Percentiles rank a stretch among this genome's conserved stretches.
Evolutionary conservation across 2,888 invertebrate genomes (phyloP).

Genomic region (Ethmia dodecea): DNA sequence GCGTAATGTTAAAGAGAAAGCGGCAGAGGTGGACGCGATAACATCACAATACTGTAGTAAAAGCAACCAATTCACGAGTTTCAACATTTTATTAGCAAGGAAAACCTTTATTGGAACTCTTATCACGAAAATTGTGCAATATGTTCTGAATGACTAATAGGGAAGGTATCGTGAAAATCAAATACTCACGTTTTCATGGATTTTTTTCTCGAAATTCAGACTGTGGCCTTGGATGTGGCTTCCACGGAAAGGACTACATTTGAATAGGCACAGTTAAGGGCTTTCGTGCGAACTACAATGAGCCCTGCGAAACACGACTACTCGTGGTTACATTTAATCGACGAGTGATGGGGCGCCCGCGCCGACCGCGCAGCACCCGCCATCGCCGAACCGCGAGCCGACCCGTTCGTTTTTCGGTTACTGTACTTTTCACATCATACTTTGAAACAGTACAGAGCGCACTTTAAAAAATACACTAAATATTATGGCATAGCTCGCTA

Average conservation of each 20-base stretch:
- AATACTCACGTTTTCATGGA: constrained; percentile 69
- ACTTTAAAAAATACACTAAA: too few relatives aligned
- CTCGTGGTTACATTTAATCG: constrained; percentile 63
- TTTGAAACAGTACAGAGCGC: too few relatives aligned
- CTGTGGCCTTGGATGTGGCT: constrained; percentile 48
- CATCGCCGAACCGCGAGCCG: background rate
- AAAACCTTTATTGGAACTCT: background rate
- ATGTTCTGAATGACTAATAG: constrained; percentile 18
- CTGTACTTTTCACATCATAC: too few relatives aligned
- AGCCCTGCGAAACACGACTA: constrained; percentile 67
- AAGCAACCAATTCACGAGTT: background rate
- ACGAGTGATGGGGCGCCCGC: constrained; percentile 39
- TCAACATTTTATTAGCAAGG: background rate
- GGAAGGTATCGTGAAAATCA: constrained; percentile 16
- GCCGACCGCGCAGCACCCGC: background rate
- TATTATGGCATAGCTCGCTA: too few relatives aligned
- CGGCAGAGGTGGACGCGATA: constrained; percentile 18
- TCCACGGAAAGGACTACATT: constrained; percentile 73
- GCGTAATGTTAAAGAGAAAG: constrained; percentile 26
- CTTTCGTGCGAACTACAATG: constrained; percentile 75
- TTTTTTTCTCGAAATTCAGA: constrained; percentile 63
- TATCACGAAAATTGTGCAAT: constrained; percentile 44
- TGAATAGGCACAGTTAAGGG: constrained; percentile 69
- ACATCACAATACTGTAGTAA: background rate
- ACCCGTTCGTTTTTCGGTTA: background rate